Base-by-base conservation (phyloP, 1,140 invertebrate species). In the Drosophila watanabei region DNA sequence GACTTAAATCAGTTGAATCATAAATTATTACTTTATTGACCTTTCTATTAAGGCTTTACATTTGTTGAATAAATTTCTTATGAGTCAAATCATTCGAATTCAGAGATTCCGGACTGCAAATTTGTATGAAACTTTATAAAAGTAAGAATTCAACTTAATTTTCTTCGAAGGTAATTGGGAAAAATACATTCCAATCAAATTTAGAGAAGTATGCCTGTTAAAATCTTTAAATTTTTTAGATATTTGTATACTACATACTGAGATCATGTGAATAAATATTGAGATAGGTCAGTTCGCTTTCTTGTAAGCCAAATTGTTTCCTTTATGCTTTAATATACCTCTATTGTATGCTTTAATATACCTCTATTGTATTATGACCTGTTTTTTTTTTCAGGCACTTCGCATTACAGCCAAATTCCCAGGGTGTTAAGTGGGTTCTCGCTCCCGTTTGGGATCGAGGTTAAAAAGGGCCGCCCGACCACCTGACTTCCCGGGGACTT, bases 401-500 rank as follows among this genome's bases (percentile, higher is more conserved):
- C 66, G 69, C 78, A 81, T 68, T 62, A 56, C 65, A 81, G 57
- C 75, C 52, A 39, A 73, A 73, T 75, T 79, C 65, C 51, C 60
- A 57, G 48, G 82, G 81, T 85, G 82, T 73, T 80, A 85, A 52
- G 41, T 75, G 68, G 70, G 46, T 14, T 39, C 37, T 49, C 14
- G 35, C 52, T 43, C 28, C 14, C 52, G 20, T 43, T 64, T 18
- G 35, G 45, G 16, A 32, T 32, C 49, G n/a, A 43, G 63, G 46
- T 33, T 43, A 13, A 43, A 43, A 43, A 64, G 54, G 62, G 62
- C 62, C 35, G 45, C 35, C 45, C 58, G 18, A 43, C 13, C 59
- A 64, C 20, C 30, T 48, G 46, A 65, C 68, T 20, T 30, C 39
- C 30, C 39, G 30, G 68, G 46, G 24, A 68, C 62, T 32, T 33